Evolutionary conservation across 2,113 vertebrate genomes (phyloP), one percentile per base, ranked within the genome.

Genomic region (Oryzias curvinotus): DNA sequence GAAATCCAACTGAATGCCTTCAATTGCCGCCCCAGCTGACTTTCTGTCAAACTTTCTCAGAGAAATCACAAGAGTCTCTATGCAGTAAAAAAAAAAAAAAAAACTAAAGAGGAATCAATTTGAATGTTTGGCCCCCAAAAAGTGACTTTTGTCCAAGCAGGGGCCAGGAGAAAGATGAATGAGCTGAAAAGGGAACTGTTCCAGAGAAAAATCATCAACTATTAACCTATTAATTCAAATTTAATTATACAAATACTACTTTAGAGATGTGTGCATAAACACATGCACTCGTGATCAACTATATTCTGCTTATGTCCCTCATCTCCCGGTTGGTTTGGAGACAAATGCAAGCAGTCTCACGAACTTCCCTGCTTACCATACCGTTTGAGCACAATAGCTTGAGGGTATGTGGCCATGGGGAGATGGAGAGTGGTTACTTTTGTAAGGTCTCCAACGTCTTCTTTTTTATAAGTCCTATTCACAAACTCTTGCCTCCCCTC

Each of bases 391-490:
- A 53, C 25, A 21, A 62, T 49, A 55, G 45, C 45, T 36, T 65
- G 59, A 80, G 77, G 47, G 53, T 45, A 54, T 62, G 47, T 52
- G 67, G 47, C 18, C 43, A 14, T n/a, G 46, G 57, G 48, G 50
- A 4, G 42, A 52, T 14, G 13, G 41, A 13, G 52, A 65, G 58
- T 28, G 70, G 7, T 14, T 55, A 69, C 80, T 77, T 83, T 82
- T 86, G 84, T 84, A 73, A 78, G 57, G 62, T 69, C 60, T 74
- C 55, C 70, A 54, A 69, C 25, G 64, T 55, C 82, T 79, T 73
- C 77, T 81, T 28, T 28, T 80, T 85, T 82, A 73, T 49, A 48
- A 64, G 52, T 57, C 58, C 65, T 49, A 84, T 85, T 89, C 88
- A 85, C 2, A 3, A 36, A 12, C 30, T 36, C 69, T 69, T 41